Conservation (phyloP, 2,113 vertebrate species). For the Zosterops japonicus region DNA sequence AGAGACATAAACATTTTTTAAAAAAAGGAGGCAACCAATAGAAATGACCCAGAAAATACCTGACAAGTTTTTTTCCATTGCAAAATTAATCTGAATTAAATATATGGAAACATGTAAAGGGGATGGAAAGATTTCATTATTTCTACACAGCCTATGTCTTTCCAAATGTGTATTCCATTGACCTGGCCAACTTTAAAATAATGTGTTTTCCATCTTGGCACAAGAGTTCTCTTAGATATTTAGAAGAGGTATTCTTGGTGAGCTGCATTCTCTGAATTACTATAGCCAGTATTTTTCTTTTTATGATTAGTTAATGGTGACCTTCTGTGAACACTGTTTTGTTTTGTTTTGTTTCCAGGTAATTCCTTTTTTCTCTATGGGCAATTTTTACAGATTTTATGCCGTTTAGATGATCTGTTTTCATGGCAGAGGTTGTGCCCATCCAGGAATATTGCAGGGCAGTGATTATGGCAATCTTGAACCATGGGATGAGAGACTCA, state of each 20-base stretch:
- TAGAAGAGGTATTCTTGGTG: not conserved
- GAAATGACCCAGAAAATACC: not conserved
- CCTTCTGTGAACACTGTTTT: not conserved
- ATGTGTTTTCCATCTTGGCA: not conserved
- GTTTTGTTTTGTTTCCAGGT: not conserved
- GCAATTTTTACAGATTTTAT: not conserved
- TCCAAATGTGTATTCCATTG: not conserved
- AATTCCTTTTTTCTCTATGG: not conserved
- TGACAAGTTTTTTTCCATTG: not conserved
- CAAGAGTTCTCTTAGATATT: not conserved
- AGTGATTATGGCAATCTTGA: not conserved
- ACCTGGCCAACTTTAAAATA: not conserved
- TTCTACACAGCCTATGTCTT: not conserved
- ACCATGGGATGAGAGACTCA: fast-evolving
- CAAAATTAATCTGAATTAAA: not conserved
- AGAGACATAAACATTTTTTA: not conserved
- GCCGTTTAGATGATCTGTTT: not conserved
- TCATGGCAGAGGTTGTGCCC: not conserved
- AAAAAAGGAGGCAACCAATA: not conserved
- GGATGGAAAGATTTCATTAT: not conserved
- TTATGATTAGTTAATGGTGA: not conserved
- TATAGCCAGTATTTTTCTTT: not conserved
- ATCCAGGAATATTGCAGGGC: not conserved
- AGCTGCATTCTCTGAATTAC: not conserved
- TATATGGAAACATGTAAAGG: not conserved